Percentiles rank a stretch among this genome's conserved stretches.
Evolutionary conservation across 1,140 invertebrate species (phyloP).

Genomic region (Ditylenchus dipsaci): DNA sequence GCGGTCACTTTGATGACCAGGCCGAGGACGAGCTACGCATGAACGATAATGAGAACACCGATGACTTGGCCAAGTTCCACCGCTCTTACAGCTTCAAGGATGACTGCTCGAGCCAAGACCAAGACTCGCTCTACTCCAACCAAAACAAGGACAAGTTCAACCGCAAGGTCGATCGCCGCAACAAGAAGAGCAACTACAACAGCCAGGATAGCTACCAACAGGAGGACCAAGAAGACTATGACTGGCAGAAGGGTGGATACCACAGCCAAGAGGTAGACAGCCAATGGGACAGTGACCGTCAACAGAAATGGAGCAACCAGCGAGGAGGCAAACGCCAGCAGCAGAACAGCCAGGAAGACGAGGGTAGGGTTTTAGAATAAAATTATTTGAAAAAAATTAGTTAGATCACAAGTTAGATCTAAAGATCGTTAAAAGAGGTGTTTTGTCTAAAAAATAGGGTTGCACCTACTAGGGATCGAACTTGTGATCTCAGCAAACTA

Average conservation of each 20-base stretch:
- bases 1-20: neutral
- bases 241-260: conserved; percentile 12
- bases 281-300: neutral
- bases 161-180: too few species aligned
- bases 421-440: neutral
- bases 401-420: neutral
- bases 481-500: too few species aligned
- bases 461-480: too few species aligned
- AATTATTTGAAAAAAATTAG: neutral
- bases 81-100: too few species aligned
- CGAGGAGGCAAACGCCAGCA: neutral
- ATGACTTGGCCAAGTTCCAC: too few species aligned
- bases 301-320: conserved; percentile 3
- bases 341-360: conserved; percentile 6
- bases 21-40: neutral
- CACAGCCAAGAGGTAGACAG: conserved; percentile 3
- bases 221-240: neutral
- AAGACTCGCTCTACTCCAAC: too few species aligned
- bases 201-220: conserved; percentile 12
- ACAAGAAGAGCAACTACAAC: neutral
- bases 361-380: neutral
- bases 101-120: too few species aligned
- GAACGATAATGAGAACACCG: neutral
- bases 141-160: too few species aligned
- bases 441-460: too few species aligned